phyloP scores from a whole-genome alignment of 2,797 vertebrate species.

The Clangula hyemalis region DNA sequence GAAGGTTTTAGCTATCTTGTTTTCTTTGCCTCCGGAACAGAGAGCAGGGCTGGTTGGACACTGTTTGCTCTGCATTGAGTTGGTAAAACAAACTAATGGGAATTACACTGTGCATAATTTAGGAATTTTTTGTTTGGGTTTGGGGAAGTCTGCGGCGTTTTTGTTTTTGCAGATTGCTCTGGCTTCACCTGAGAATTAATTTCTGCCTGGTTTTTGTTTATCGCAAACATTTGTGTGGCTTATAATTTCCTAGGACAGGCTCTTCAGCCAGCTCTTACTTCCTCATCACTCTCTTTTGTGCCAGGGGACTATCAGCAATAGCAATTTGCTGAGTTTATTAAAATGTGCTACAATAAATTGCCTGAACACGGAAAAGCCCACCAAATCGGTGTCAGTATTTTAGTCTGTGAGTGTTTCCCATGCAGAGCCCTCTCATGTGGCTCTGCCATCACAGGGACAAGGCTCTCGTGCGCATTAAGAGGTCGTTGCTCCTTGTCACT shows the following conservation, averaged over 20 bases:
- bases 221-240: background rate
- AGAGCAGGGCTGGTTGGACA: background rate
- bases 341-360: background rate
- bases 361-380: background rate
- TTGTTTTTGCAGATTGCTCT: background rate
- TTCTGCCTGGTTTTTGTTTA: background rate
- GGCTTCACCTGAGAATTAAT: background rate
- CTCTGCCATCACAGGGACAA: background rate
- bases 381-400: background rate
- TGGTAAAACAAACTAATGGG: background rate
- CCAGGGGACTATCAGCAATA: background rate
- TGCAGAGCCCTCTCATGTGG: background rate
- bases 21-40: background rate
- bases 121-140: background rate
- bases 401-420: background rate
- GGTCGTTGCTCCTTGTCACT: background rate
- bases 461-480: fast-evolving
- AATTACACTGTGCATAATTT: background rate
- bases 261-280: background rate
- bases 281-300: background rate
- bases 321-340: background rate
- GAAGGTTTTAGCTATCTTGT: background rate
- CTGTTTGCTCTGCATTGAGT: background rate
- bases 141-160: background rate
- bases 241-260: background rate